Evolutionary conservation across 2,888 invertebrate species (phyloP).

Genomic region (Cephus pulcher): DNA sequence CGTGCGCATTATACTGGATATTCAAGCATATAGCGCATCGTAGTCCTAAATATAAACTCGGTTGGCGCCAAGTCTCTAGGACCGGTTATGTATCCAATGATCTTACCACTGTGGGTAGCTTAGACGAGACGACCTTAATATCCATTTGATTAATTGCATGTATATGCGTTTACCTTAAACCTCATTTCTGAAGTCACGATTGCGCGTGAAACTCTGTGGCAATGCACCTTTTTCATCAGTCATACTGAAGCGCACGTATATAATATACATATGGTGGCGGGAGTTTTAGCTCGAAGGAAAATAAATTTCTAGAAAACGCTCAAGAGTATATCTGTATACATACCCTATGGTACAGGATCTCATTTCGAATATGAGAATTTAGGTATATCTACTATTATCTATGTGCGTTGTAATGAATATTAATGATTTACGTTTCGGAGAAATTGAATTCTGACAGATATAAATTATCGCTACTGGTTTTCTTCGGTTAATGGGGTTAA

Average conservation of each 20-base stretch:
- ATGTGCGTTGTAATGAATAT: neutral
- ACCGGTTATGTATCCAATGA: constrained; percentile 24
- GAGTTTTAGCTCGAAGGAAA: neutral
- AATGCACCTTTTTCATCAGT: neutral
- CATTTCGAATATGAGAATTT: neutral
- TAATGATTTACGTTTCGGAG: neutral
- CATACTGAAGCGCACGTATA: neutral
- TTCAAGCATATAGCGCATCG: neutral
- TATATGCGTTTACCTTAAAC: constrained; percentile 30
- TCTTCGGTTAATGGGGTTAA: neutral
- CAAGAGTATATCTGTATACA: neutral
- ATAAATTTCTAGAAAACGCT: neutral
- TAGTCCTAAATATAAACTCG: constrained; percentile 21
- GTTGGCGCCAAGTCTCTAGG: constrained; percentile 33
- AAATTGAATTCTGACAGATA: neutral
- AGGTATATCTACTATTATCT: neutral
- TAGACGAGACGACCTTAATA: constrained; percentile 32
- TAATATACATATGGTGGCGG: neutral
- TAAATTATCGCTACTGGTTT: constrained; percentile 9
- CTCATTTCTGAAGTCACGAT: constrained; percentile 22
- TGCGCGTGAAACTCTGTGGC: neutral
- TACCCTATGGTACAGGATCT: neutral
- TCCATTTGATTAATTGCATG: constrained; percentile 32
- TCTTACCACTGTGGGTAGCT: neutral
- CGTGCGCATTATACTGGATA: neutral